phyloP scores from a whole-genome alignment of 1,140 invertebrate genomes.

The Drosophila burlai region DNA sequence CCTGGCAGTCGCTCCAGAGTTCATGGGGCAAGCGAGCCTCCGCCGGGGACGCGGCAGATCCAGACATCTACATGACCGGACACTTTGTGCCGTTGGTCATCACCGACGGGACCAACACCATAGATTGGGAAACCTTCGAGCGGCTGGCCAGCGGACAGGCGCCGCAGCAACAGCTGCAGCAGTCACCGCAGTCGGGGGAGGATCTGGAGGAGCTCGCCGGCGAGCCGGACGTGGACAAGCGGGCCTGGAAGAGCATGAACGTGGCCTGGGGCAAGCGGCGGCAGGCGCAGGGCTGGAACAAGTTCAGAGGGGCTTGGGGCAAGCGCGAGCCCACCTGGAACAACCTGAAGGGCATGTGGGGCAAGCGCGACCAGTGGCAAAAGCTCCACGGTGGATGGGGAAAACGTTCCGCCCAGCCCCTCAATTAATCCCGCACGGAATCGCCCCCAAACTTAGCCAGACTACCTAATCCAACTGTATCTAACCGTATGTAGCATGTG shows the following conservation, averaged over 20 bases:
- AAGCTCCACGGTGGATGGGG: conserved; percentile 81
- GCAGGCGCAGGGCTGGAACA: conserved; percentile 87
- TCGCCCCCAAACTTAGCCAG: conserved; percentile 28
- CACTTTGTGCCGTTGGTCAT: conserved; percentile 78
- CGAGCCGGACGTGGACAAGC: conserved; percentile 85
- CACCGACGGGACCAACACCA: conserved; percentile 73
- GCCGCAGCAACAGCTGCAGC: conserved; percentile 21
- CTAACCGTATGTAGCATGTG: conserved; percentile 55
- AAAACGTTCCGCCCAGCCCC: conserved; percentile 62
- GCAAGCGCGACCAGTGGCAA: conserved; percentile 86
- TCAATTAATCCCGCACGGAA: conserved; percentile 45
- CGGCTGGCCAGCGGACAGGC: conserved; percentile 54
- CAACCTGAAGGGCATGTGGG: conserved; percentile 91
- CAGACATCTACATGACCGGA: conserved; percentile 72
- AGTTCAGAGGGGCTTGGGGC: conserved; percentile 88
- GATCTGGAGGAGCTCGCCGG: conserved; percentile 47
- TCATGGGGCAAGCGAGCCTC: conserved; percentile 88
- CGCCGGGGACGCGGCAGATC: conserved; percentile 19
- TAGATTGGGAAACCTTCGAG: conserved; percentile 75
- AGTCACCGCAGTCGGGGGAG: conserved; percentile 45
- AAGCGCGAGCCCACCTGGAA: conserved; percentile 91
- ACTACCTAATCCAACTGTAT: conserved; percentile 52
- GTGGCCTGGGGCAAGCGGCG: conserved; percentile 89
- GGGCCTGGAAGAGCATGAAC: conserved; percentile 88
- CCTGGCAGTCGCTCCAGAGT: conserved; percentile 88